Percentiles rank a stretch among this genome's conserved stretches.
phyloP scores from a whole-genome alignment of 2,888 invertebrate genomes.

The Lepidocyrtinus sp. region DNA sequence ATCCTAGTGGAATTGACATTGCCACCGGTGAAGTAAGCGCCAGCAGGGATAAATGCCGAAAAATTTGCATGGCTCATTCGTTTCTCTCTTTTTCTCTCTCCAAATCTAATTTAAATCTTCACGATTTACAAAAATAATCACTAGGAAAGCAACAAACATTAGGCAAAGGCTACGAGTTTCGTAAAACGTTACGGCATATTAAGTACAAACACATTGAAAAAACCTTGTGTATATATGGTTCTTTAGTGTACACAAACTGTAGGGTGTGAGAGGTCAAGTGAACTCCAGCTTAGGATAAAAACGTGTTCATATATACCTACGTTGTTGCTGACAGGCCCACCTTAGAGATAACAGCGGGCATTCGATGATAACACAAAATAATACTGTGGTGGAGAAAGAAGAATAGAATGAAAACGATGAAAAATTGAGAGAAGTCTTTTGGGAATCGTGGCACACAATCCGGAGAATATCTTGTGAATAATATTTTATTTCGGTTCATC shows the following conservation, averaged over 20 bases:
- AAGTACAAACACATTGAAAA: neutral
- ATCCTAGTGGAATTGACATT: slow-evolving; percentile 47
- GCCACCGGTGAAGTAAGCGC: slow-evolving; percentile 62
- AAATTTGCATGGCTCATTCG: slow-evolving; percentile 62
- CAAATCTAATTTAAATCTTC: slow-evolving; percentile 52
- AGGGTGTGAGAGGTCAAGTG: slow-evolving; percentile 68
- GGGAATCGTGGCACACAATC: slow-evolving; percentile 63
- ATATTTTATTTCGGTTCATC: too few species aligned
- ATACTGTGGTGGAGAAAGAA: slow-evolving; percentile 40
- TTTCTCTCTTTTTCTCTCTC: slow-evolving; percentile 13
- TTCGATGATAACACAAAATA: slow-evolving; percentile 64
- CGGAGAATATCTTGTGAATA: too few species aligned
- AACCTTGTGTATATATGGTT: slow-evolving; percentile 5
- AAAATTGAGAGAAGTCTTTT: slow-evolving; percentile 67
- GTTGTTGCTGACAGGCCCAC: slow-evolving; percentile 70
- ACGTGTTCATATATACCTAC: slow-evolving; percentile 52
- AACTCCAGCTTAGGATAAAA: slow-evolving; percentile 31
- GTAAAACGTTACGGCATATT: too few species aligned
- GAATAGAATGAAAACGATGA: slow-evolving; percentile 63
- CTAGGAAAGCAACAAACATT: too few species aligned
- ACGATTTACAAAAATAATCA: slow-evolving; percentile 3
- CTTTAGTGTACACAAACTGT: slow-evolving; percentile 6
- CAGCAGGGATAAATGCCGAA: slow-evolving; percentile 60
- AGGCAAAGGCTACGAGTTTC: too few species aligned
- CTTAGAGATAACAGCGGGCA: slow-evolving; percentile 70